Evolutionary conservation across 2,888 invertebrate species (phyloP).

Genomic region (Euzophera pinguis): DNA sequence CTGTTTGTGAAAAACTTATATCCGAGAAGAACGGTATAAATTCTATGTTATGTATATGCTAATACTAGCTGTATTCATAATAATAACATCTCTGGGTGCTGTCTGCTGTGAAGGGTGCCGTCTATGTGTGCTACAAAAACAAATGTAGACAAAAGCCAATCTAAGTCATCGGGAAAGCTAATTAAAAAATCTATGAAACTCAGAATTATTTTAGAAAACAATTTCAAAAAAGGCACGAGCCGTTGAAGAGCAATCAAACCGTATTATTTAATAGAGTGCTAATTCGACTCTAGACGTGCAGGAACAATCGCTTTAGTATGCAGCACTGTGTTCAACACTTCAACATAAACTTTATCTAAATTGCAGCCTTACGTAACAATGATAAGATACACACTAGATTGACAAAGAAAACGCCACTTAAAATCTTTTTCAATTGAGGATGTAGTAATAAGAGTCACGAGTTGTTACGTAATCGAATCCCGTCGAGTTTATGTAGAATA

Average conservation of each 20-base stretch:
- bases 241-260: conserved; percentile 21
- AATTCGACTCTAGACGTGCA: conserved; percentile 47
- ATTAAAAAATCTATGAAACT: too few species aligned
- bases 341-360: conserved; percentile 23
- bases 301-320: conserved; percentile 58
- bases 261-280: conserved; percentile 40
- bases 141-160: too few species aligned
- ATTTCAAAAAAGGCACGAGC: neutral
- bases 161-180: too few species aligned
- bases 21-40: too few species aligned
- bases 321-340: conserved; percentile 42
- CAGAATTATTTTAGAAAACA: neutral
- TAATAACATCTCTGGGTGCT: too few species aligned
- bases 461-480: conserved; percentile 72
- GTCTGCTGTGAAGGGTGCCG: too few species aligned
- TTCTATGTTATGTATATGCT: too few species aligned
- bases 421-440: conserved; percentile 49
- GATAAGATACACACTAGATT: conserved; percentile 40
- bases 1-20: too few species aligned
- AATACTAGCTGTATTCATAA: too few species aligned
- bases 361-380: conserved; percentile 31
- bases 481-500: conserved; percentile 51
- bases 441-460: conserved; percentile 72
- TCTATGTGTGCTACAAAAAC: too few species aligned
- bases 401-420: conserved; percentile 37